Base-by-base conservation (phyloP, 1,140 invertebrate species). In the Euwallacea similis region DNA sequence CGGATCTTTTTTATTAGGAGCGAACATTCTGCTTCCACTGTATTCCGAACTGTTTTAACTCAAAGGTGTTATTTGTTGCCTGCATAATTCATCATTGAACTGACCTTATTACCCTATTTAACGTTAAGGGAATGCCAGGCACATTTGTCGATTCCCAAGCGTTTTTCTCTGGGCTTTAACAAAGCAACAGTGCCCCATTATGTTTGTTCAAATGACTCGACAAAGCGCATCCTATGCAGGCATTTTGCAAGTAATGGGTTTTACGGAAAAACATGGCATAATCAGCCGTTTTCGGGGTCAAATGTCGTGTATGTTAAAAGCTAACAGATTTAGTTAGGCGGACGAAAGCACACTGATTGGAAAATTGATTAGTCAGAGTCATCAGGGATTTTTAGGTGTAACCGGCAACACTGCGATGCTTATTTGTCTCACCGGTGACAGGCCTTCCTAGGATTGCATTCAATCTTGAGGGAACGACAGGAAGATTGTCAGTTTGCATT, bases 211-310 rank as follows among this genome's bases (percentile, higher is more conserved):
- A 43, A 61, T 61, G 59, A 61, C 59, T 43, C 21, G 11, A 61
- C 59, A 61, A 61, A 61, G 59, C 59, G 59, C 33, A 42, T 61
- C 33, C 46, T 61, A 44, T 61, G 42, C 33, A 44, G 42, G 42
- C 55, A 10, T 42, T 43, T 61, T 42, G 59, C 59, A 61, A 61
- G 59, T 61, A 61, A 61, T 61, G 59, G n/a, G 21, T 61, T 61
- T 61, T 61, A 33, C 59, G 59, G 59, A 61, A 61, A 61, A 61
- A 50, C 46, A 50, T 42, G 42, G 11, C 21, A 11, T 61, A 61
- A 44, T 61, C 33, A 42, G 42, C 59, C 9, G 21, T 6, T 61
- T 61, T 44, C 42, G 21, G 21, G 59, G 59, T 61, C 59, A 61
- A 43, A 41, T 41, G 59, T 61, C 33, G 42, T 11, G 42, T 42